A percentile compares a stretch with the other conserved stretches of the same genome.
phyloP scores from a whole-genome alignment of 2,797 vertebrate species.

The Gymnothorax javanicus region DNA sequence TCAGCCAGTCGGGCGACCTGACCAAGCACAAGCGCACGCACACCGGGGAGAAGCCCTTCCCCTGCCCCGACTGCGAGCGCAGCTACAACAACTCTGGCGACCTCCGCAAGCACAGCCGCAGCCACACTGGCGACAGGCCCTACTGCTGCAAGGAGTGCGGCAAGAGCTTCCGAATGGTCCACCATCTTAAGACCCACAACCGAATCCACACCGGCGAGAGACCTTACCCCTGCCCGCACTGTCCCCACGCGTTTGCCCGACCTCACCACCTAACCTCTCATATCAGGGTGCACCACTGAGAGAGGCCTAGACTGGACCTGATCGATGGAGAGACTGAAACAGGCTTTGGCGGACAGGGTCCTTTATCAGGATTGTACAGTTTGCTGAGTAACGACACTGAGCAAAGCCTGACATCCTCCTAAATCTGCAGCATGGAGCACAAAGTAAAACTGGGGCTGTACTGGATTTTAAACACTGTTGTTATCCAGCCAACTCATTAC shows the following conservation, averaged over 20 bases:
- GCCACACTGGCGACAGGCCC: neutral
- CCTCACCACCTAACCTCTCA: constrained; percentile 15
- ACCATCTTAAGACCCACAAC: constrained; percentile 11
- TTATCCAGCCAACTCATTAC: too few species aligned
- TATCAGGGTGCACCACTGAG: constrained; percentile 12
- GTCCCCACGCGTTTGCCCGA: neutral
- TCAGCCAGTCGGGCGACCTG: constrained; percentile 23
- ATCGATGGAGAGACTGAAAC: neutral
- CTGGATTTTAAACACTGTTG: too few species aligned
- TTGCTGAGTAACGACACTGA: too few species aligned
- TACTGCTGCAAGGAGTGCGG: constrained; percentile 22
- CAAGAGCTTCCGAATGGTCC: neutral
- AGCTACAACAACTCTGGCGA: constrained; percentile 19
- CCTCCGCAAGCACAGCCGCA: constrained; percentile 17
- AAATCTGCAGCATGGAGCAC: too few species aligned
- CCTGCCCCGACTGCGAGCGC: constrained; percentile 12
- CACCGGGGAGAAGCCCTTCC: constrained; percentile 21
- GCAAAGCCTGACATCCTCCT: too few species aligned
- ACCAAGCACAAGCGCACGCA: constrained; percentile 15
- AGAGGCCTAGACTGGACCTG: neutral
- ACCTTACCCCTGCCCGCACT: constrained; percentile 15
- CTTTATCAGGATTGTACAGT: too few species aligned
- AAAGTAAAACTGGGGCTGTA: too few species aligned
- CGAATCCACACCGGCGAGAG: constrained; percentile 19
- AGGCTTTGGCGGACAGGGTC: neutral